Base-by-base conservation (phyloP, 92 coral and sea anemone genomes). In the Anthopleura xanthogrammica region DNA sequence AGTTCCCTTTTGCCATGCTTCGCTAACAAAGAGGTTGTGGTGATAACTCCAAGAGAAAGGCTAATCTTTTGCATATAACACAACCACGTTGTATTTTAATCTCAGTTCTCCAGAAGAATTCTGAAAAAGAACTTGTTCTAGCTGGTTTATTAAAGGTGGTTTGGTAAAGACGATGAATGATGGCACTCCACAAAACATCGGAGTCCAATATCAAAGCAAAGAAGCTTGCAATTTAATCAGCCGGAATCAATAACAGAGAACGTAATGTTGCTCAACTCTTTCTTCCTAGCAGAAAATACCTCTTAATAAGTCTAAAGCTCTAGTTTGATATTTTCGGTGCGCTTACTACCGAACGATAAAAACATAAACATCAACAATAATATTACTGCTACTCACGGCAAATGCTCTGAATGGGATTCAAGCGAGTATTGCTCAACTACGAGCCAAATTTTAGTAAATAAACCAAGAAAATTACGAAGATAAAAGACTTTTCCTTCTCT, bases 351-450 rank as follows among this genome's bases (percentile, higher is more conserved):
- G 74, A 29, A 62, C 36, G 43, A 46, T 46, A 9, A 68, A 68
- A 68, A 29, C 74, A 68, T 23, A 36, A 68, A 68, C 74, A 68
- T 68, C 74, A 68, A 68, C 74, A 68, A 68, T 7, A 65, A 3
- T 22, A 36, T 46, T 46, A 14, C 70, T 20, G 42, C n/a, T 68
- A 68, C 74, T 68, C 36, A 68, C 74, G 36, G 74, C 10, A 23
- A 29, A 36, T 68, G 8, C 74, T 23, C 17, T 68, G 74, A 65
- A 65, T 23, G 42, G 12, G 16, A 8, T 68, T 68, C 42, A 36
- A 68, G 42, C 74, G 8, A 29, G 40, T 68, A 68, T 68, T 68
- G 74, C 58, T 68, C 11, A 13, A 36, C 17, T 5, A 23, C 12
- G 20, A 29, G 4, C 36, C 17, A 29, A 9, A 36, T 11, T 29